A percentile compares a stretch with the other conserved stretches of the same genome.
Conservation (phyloP, 2,113 vertebrate species). For the Vombatus ursinus region DNA sequence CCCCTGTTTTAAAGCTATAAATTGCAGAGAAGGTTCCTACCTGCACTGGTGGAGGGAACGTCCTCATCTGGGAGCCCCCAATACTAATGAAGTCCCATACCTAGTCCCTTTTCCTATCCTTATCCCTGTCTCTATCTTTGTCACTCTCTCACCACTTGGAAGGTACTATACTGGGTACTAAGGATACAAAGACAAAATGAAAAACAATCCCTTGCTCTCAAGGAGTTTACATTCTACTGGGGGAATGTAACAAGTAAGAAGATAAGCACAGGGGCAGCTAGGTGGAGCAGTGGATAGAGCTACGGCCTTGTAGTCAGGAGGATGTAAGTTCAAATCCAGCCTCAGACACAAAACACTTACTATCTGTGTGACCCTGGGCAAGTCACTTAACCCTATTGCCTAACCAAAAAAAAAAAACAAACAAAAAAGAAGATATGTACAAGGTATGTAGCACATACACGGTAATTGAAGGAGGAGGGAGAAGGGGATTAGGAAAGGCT, state of each 20-base stretch:
- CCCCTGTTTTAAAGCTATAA: background rate
- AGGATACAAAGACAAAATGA: background rate
- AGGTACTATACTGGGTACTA: background rate
- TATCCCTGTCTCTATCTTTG: background rate
- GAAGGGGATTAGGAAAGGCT: background rate
- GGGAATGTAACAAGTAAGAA: background rate
- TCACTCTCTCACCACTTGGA: background rate
- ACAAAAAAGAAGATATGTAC: no score
- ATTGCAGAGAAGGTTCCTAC: background rate
- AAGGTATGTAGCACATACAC: no score
- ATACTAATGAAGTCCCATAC: background rate
- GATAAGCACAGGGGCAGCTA: background rate
- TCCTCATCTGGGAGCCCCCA: background rate
- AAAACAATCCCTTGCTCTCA: background rate
- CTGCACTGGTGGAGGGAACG: background rate
- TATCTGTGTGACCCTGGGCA: no score
- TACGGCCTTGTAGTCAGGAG: no score
- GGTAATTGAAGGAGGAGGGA: background rate
- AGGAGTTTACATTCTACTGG: background rate
- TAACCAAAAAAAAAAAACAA: no score
- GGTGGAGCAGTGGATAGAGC: no score
- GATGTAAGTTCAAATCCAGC: no score
- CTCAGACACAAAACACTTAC: no score
- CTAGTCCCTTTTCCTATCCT: background rate
- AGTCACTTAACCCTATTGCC: no score